Evolutionary conservation across 2,888 invertebrate species (phyloP).

Genomic region (Callinectes sapidus): DNA sequence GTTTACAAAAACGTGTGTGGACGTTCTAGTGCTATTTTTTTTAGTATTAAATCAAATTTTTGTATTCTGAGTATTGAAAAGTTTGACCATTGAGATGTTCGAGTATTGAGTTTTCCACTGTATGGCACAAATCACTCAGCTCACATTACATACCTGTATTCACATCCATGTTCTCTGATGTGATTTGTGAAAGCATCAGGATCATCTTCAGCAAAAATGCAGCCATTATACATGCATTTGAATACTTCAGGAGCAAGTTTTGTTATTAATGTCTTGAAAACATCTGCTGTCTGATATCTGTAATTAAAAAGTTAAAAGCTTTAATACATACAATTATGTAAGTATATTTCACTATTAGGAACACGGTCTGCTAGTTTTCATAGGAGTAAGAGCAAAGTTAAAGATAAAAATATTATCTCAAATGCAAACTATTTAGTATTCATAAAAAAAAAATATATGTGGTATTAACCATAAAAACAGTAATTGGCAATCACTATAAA

Average conservation of each 20-base stretch:
- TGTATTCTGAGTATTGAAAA: too few species aligned
- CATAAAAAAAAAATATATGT: not conserved
- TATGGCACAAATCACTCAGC: not conserved
- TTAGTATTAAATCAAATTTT: too few species aligned
- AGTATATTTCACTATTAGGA: too few species aligned
- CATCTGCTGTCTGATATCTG: conserved; percentile 63
- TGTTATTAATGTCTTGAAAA: conserved; percentile 61
- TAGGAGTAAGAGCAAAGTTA: too few species aligned
- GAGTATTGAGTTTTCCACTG: too few species aligned
- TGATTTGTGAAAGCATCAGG: conserved; percentile 58
- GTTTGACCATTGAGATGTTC: too few species aligned
- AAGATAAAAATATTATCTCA: too few species aligned
- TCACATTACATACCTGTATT: conserved; percentile 53
- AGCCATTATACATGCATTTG: conserved; percentile 70
- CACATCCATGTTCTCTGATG: conserved; percentile 40
- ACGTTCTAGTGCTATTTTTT: too few species aligned
- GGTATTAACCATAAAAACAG: not conserved
- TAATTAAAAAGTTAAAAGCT: not conserved
- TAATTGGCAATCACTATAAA: not conserved
- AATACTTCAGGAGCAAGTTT: conserved; percentile 71
- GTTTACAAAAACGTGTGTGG: too few species aligned
- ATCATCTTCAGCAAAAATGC: conserved; percentile 65
- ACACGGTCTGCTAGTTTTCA: too few species aligned
- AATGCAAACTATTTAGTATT: too few species aligned
- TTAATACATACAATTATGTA: not conserved